These are phyloP conservation scores for Empis stercorea DNA, from an alignment of 2,888 invertebrate species.

Conservation along the genomic window DNA sequence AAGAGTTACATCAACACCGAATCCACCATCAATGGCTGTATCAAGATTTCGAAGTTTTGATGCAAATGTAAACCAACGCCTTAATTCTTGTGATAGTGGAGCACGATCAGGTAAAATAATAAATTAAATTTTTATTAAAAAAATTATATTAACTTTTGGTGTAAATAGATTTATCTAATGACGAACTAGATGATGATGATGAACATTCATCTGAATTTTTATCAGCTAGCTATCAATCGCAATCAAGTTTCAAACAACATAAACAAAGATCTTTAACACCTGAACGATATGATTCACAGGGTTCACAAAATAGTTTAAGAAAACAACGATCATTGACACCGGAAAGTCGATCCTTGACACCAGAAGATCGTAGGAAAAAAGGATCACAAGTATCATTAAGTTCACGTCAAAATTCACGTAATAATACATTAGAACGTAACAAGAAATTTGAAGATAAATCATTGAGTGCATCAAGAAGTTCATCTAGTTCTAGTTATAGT, in stretches of 20 bases:
- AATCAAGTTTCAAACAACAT: slow-evolving; percentile 28
- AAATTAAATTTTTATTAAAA: background rate
- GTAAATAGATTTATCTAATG: slow-evolving; percentile 39
- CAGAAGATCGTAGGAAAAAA: slow-evolving; percentile 32
- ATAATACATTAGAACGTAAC: slow-evolving; percentile 32
- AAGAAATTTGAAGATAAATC: slow-evolving; percentile 29
- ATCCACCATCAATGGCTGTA: slow-evolving; percentile 10
- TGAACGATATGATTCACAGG: slow-evolving; percentile 32
- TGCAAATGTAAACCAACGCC: slow-evolving; percentile 37
- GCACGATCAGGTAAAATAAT: slow-evolving; percentile 33
- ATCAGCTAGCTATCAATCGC: slow-evolving; percentile 27
- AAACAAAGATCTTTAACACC: slow-evolving; percentile 35
- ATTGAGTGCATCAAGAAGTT: slow-evolving; percentile 31
- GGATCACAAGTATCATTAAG: slow-evolving; percentile 27
- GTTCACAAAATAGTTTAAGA: slow-evolving; percentile 30
- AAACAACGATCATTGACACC: slow-evolving; percentile 34
- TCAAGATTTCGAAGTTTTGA: slow-evolving; percentile 53
- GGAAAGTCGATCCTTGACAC: slow-evolving; percentile 33
- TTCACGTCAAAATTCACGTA: slow-evolving; percentile 32
- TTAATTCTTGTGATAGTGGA: slow-evolving; percentile 39
- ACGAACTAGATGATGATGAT: slow-evolving; percentile 42
- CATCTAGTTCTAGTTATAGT: slow-evolving; percentile 36
- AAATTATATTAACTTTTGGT: background rate
- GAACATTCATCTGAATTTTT: slow-evolving; percentile 30
- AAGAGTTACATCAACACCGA: background rate